These are phyloP conservation scores for Nymphicus hollandicus DNA, from an alignment of 2,113 vertebrate genomes.

Conservation along the genomic window DNA sequence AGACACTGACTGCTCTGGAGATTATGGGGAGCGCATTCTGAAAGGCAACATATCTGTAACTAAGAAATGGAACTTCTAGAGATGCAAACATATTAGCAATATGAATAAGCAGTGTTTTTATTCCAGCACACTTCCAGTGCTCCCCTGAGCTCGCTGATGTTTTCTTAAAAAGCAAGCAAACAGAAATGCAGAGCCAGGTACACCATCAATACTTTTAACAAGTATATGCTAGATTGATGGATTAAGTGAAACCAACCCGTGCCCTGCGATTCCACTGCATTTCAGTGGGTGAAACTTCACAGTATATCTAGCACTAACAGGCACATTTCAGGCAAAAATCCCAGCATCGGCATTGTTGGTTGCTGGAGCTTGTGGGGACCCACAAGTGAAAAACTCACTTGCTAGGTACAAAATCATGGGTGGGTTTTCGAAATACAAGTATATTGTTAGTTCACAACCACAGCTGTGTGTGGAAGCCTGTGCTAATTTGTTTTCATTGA, in stretches of 20 bases:
- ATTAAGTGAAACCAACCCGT: background rate
- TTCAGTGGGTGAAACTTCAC: background rate
- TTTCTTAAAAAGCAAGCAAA: background rate
- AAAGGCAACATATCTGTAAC: background rate
- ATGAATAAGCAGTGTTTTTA: background rate
- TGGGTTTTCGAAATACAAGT: background rate
- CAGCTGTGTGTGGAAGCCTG: background rate
- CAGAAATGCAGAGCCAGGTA: background rate
- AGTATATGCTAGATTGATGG: background rate
- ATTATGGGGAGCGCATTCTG: background rate
- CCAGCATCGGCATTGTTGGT: too few species aligned
- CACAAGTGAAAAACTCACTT: background rate
- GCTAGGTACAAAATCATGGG: background rate
- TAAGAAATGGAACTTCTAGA: background rate
- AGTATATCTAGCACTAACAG: rapidly evolving
- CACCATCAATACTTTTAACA: background rate
- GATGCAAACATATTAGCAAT: background rate
- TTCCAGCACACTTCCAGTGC: background rate
- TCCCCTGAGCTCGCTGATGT: background rate
- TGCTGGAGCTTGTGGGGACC: background rate
- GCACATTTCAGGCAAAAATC: background rate
- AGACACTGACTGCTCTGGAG: background rate
- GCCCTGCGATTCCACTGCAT: background rate
- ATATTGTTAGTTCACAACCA: background rate
- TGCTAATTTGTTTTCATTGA: background rate